These are phyloP conservation scores for Isichthys henryi DNA, from an alignment of 2,113 vertebrate species.

Conservation along the genomic window DNA sequence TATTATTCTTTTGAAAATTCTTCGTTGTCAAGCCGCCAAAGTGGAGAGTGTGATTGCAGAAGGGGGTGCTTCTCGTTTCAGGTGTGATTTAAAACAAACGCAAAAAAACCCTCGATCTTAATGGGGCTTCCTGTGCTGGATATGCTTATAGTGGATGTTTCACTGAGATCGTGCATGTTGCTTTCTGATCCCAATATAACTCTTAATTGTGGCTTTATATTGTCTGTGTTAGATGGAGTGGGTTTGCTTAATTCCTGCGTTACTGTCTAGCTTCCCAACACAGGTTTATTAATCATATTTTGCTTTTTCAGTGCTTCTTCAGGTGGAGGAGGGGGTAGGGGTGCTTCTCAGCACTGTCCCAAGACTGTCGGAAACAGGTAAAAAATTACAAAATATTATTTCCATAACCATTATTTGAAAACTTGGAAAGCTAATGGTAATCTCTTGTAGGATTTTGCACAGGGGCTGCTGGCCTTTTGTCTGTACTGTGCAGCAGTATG, in stretches of 20 bases:
- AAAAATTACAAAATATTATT: not conserved
- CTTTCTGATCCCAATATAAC: not conserved
- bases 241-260: not conserved
- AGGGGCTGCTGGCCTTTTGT: not conserved
- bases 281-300: not conserved
- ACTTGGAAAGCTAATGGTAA: not conserved
- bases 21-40: slow-evolving; percentile 99
- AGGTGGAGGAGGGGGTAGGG: slow-evolving; percentile 98
- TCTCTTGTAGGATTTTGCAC: not conserved
- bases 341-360: slow-evolving; percentile 99
- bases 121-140: no score
- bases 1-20: slow-evolving; percentile 99
- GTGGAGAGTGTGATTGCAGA: slow-evolving; percentile 99
- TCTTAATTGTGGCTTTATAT: not conserved
- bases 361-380: slow-evolving; percentile 99
- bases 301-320: slow-evolving; percentile 85
- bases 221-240: not conserved
- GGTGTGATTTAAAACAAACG: slow-evolving; percentile 51
- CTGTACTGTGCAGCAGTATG: not conserved
- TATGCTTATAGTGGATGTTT: not conserved
- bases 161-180: not conserved
- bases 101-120: not conserved
- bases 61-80: slow-evolving; percentile 99
- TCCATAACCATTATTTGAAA: not conserved
- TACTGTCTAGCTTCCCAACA: not conserved